These are phyloP conservation scores for Hypomecis atomaria DNA, from an alignment of 2,888 invertebrate genomes.

Conservation along the genomic window DNA sequence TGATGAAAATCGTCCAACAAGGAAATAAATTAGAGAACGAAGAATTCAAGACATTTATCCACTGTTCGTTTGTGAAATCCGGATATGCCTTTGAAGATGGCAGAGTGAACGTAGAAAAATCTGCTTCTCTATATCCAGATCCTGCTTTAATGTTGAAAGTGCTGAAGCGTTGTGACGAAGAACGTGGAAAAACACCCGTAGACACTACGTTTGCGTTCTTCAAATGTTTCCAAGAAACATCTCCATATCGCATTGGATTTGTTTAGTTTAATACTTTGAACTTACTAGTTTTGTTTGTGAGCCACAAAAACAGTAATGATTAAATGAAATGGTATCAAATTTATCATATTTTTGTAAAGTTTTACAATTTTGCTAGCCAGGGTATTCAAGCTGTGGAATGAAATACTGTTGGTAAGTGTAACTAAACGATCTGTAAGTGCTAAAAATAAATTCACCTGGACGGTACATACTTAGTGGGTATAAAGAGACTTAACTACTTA, in stretches of 20 bases:
- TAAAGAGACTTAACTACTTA: no score
- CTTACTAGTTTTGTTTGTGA: no score
- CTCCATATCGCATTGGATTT: slow-evolving; percentile 8
- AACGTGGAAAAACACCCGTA: background rate
- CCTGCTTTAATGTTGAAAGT: background rate
- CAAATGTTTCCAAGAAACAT: slow-evolving; percentile 25
- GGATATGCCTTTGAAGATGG: slow-evolving; percentile 18
- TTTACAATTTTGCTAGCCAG: no score
- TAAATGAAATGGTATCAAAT: no score
- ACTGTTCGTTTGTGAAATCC: slow-evolving; percentile 9
- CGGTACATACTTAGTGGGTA: no score
- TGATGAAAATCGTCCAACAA: background rate
- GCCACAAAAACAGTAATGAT: no score
- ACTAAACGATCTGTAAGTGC: no score
- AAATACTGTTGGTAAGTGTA: no score
- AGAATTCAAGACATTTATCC: slow-evolving; percentile 15
- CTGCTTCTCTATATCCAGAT: slow-evolving; percentile 14
- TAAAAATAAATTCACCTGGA: no score
- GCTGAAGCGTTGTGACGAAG: slow-evolving; percentile 10
- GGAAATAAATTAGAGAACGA: slow-evolving; percentile 7
- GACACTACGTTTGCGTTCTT: slow-evolving; percentile 16
- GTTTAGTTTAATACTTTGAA: no score
- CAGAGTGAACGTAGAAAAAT: slow-evolving; percentile 3
- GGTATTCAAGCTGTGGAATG: no score
- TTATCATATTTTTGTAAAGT: no score